phyloP scores from a whole-genome alignment of 2,797 vertebrate genomes.

The Potorous gilbertii region DNA sequence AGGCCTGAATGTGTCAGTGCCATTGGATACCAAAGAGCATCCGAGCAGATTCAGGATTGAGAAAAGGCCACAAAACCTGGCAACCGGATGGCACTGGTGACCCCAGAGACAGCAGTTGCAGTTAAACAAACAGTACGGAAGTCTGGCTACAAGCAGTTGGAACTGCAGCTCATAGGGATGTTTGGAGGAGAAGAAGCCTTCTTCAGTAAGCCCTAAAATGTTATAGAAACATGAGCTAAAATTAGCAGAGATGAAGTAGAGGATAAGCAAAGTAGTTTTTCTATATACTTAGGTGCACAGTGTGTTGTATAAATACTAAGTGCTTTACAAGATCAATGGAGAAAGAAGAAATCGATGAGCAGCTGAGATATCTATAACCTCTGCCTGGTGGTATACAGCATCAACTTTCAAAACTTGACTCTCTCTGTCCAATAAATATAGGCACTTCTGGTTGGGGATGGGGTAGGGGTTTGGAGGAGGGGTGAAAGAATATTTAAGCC shows the following conservation, averaged over 20 bases:
- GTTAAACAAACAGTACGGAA: background rate
- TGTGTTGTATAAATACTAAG: background rate
- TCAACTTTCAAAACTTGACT: background rate
- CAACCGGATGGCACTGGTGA: background rate
- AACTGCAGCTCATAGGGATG: background rate
- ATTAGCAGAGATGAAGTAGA: background rate
- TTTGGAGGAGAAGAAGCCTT: background rate
- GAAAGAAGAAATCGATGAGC: background rate
- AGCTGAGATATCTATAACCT: background rate
- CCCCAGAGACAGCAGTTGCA: background rate
- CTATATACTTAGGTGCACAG: background rate
- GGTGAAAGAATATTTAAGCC: background rate
- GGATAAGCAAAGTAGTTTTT: background rate
- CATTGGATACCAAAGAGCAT: background rate
- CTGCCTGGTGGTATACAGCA: background rate
- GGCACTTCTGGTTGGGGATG: background rate
- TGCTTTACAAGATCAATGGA: background rate
- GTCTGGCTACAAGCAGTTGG: background rate
- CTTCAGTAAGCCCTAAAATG: background rate
- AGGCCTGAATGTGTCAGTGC: background rate
- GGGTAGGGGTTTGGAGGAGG: background rate
- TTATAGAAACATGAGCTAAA: background rate
- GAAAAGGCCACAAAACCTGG: background rate
- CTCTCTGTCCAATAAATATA: background rate
- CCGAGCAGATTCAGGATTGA: background rate